Evolutionary conservation across 2,888 invertebrate species (phyloP).

Genomic region (Glaucopsyche alexis): DNA sequence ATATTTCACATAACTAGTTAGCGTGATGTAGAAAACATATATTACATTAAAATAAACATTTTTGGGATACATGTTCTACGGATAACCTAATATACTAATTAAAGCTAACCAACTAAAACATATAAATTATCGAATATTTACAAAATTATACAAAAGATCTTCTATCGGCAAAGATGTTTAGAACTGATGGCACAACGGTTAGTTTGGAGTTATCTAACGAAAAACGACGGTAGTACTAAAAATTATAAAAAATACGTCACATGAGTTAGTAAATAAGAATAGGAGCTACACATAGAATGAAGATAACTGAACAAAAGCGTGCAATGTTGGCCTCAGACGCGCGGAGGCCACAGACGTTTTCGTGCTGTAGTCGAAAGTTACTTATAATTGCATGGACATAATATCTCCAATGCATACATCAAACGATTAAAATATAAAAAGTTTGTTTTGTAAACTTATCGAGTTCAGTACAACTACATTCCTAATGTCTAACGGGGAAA

Average conservation of each 20-base stretch:
- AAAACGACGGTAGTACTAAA: conserved; percentile 19
- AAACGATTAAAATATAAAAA: neutral
- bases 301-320: conserved; percentile 58
- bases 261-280: conserved; percentile 8
- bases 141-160: conserved; percentile 69
- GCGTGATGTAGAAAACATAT: conserved; percentile 48
- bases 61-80: conserved; percentile 64
- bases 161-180: conserved; percentile 23
- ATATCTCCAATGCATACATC: neutral
- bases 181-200: conserved; percentile 11
- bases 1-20: conserved; percentile 22
- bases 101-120: conserved; percentile 73
- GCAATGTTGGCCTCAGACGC: conserved; percentile 68
- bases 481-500: neutral
- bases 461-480: neutral
- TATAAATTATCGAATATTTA: conserved; percentile 76
- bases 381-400: neutral
- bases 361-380: neutral
- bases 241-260: neutral
- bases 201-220: neutral
- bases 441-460: no score
- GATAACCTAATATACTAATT: conserved; percentile 68
- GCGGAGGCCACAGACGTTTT: conserved; percentile 75
- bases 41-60: conserved; percentile 57
- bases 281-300: neutral